Percentiles rank a stretch among this genome's conserved stretches.
Evolutionary conservation across 37 sponge, comb jelly and placozoan genomes (phyloP).

Genomic region (Ephydatia muelleri): DNA sequence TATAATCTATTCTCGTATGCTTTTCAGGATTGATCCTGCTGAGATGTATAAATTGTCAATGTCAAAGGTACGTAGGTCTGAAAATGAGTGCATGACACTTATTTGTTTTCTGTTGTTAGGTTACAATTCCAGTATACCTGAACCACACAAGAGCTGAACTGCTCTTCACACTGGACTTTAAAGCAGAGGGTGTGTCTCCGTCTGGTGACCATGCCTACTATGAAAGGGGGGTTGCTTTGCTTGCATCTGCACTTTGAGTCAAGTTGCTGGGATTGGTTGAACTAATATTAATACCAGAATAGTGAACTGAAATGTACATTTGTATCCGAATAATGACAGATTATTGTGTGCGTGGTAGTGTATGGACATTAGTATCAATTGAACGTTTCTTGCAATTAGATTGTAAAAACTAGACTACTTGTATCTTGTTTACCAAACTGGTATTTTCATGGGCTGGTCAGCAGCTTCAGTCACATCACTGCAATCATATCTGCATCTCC

Average conservation of each 20-base stretch:
- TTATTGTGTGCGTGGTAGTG: background rate
- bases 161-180: conserved; percentile 87
- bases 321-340: background rate
- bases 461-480: too few relatives aligned
- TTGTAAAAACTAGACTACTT: too few relatives aligned
- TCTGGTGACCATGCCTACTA: conserved; percentile 71
- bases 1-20: too few relatives aligned
- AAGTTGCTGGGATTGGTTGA: background rate
- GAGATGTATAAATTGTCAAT: conserved; percentile 38
- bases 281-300: background rate
- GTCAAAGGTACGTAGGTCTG: conserved; percentile 44
- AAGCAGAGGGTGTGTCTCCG: conserved; percentile 41
- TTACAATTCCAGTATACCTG: conserved; percentile 85
- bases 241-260: conserved; percentile 35
- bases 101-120: conserved; percentile 33
- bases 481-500: too few relatives aligned
- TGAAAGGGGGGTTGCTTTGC: conserved; percentile 83
- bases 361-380: too few relatives aligned
- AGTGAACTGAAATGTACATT: background rate
- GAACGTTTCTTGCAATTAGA: background rate
- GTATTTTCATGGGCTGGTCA: too few relatives aligned
- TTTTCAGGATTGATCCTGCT: conserved; percentile 50
- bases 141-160: conserved; percentile 79
- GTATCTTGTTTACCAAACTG: too few relatives aligned
- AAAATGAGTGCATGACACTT: background rate